Conservation (phyloP, 2,888 invertebrate genomes). For the Syritta pipiens region DNA sequence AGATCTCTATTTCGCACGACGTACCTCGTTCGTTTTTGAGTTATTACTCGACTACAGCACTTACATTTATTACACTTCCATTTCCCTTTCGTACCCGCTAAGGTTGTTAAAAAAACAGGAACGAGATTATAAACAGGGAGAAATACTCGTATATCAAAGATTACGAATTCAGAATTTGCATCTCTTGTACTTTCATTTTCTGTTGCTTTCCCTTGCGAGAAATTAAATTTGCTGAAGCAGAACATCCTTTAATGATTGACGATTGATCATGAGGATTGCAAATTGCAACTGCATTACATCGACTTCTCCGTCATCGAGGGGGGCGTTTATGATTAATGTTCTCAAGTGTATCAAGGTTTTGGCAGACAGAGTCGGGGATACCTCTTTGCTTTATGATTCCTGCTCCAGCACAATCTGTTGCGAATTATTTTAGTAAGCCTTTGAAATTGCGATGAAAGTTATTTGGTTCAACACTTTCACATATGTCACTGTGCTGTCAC, state of each 20-base stretch:
- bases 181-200: conserved; percentile 8
- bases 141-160: no score
- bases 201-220: conserved; percentile 1
- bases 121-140: no score
- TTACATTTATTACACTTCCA: conserved; percentile 19
- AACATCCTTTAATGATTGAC: conserved; percentile 25
- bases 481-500: conserved; percentile 27
- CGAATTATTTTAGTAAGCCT: not conserved
- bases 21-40: no score
- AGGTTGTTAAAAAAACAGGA: no score
- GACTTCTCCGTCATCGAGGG: not conserved
- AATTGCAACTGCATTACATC: conserved; percentile 5
- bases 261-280: conserved; percentile 26
- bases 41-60: not conserved
- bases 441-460: conserved; percentile 25
- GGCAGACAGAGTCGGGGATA: no score
- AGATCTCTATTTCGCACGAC: no score
- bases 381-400: no score
- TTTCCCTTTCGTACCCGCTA: not conserved
- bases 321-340: no score
- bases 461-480: not conserved
- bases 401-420: conserved; percentile 9
- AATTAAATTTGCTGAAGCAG: conserved; percentile 34
- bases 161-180: conserved; percentile 21
- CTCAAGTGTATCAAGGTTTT: no score